Base-by-base conservation (phyloP, 2,888 invertebrate species). In the Caenorhabditis imperialis region DNA sequence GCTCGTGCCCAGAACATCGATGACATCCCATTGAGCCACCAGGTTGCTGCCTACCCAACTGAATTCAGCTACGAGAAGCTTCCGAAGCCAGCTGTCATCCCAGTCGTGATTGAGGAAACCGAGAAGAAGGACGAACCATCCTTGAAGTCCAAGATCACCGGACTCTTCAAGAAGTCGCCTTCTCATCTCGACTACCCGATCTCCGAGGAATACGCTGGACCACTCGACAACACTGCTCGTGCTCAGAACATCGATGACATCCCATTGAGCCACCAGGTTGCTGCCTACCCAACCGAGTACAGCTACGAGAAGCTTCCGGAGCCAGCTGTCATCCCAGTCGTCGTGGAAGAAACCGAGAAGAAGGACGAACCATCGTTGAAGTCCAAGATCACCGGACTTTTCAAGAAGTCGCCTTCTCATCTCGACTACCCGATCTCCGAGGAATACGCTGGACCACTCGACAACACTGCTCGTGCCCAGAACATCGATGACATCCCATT, bases 141-240 rank as follows among this genome's bases (percentile, higher is more conserved):
- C 10, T 18, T 60, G 47, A 54, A 62, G 44, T 77, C 54, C 58
- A 77, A 77, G 40, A 48, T 60, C 35, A 70, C 63, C 16, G 50
- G 69, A 42, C 38, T 65, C 20, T 67, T 71, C 72, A 62, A 71
- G 54, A 71, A 65, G 30, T 54, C 62, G 10, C 38, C 73, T 14
- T 75, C 81, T 50, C 79, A 81, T 30, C 65, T 51, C 42, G 75
- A 75, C 47, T 75, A 75, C 47, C 75, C 75, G 42, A 47, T 55
- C 22, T 55, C 58, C 45, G 75, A 71, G 22, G 12, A 22, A 25
- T 75, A 62, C 54, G 65, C 62, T 38, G 75, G 75, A 35, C 75
- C 75, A 44, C 33, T 78, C 30, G 78, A 81, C 18, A 54, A 63
- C 14, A 72, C 69, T 20, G 54, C 60, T 18, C 69, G 62, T 50